Percentiles rank a stretch among this genome's conserved stretches.
phyloP scores from a whole-genome alignment of 2,113 vertebrate species.

The Notarius lentiginosus region DNA sequence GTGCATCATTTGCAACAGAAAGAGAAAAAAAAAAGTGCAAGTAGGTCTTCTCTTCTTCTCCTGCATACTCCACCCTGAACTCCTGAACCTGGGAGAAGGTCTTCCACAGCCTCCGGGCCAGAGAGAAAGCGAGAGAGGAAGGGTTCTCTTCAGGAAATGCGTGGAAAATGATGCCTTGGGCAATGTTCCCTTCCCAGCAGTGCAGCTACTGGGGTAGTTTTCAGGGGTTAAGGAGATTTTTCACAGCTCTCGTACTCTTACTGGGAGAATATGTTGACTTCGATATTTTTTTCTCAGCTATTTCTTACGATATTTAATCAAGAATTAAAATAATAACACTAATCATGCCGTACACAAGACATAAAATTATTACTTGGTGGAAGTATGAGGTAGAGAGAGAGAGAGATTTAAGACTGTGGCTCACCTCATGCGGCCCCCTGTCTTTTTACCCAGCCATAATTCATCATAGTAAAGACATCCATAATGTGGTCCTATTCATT shows the following conservation, averaged over 20 bases:
- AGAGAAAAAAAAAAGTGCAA: slow-evolving; percentile 17
- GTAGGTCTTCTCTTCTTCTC: slow-evolving; percentile 31
- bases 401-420: slow-evolving; percentile 2
- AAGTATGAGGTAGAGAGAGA: slow-evolving; percentile 1
- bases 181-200: slow-evolving; percentile 54
- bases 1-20: slow-evolving; percentile 36
- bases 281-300: slow-evolving; percentile 15
- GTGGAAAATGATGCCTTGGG: slow-evolving; percentile 55
- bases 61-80: slow-evolving; percentile 49
- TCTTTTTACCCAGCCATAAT: slow-evolving; percentile 47
- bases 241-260: slow-evolving; percentile 26
- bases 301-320: not conserved
- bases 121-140: slow-evolving; percentile 38
- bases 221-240: slow-evolving; percentile 56
- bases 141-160: slow-evolving; percentile 50
- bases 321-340: not conserved
- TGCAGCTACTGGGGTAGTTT: slow-evolving; percentile 39
- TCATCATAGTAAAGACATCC: slow-evolving; percentile 53
- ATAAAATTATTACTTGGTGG: slow-evolving; percentile 8
- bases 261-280: not conserved
- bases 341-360: not conserved
- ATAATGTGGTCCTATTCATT: slow-evolving; percentile 60
- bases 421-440: slow-evolving; percentile 23
- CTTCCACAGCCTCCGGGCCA: slow-evolving; percentile 55
- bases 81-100: slow-evolving; percentile 52